Percentiles rank a stretch among this genome's conserved stretches.
Evolutionary conservation across 2,888 invertebrate species (phyloP).

Genomic region (Rhogogaster chlorosoma): DNA sequence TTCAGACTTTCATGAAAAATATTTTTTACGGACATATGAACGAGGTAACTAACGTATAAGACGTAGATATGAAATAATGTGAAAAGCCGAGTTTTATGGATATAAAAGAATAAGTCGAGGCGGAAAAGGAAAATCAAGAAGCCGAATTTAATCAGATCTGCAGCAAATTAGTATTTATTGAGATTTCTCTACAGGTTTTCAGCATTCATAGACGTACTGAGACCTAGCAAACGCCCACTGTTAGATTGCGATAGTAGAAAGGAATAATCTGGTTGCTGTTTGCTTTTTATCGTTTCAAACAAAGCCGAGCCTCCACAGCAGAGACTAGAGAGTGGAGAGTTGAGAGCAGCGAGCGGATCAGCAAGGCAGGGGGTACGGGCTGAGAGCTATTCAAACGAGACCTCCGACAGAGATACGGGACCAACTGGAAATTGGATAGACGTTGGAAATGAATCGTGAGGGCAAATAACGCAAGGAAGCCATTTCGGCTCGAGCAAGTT

Average conservation of each 20-base stretch:
- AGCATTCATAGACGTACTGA: not conserved
- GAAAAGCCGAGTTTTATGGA: not conserved
- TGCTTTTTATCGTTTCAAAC: slow-evolving; percentile 64
- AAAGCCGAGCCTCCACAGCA: slow-evolving; percentile 58
- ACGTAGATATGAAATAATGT: not conserved
- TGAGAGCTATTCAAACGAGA: slow-evolving; percentile 59
- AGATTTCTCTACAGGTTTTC: not conserved
- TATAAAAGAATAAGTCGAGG: not conserved
- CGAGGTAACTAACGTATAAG: not conserved
- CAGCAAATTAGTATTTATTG: not conserved
- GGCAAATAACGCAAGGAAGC: slow-evolving; percentile 65
- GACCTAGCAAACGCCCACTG: not conserved
- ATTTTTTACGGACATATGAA: not conserved
- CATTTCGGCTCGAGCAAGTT: slow-evolving; percentile 33
- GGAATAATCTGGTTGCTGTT: slow-evolving; percentile 57
- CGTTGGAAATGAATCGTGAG: slow-evolving; percentile 71
- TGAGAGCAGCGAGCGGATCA: slow-evolving; percentile 7
- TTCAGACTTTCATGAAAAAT: not conserved
- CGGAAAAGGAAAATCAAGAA: not conserved
- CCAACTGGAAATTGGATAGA: slow-evolving; percentile 70
- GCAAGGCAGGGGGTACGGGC: slow-evolving; percentile 25
- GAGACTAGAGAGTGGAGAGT: not conserved
- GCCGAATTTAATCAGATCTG: not conserved
- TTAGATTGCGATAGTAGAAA: slow-evolving; percentile 2
- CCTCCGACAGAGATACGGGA: slow-evolving; percentile 59